phyloP scores from a whole-genome alignment of 1,140 invertebrate genomes.

The Ceratosolen solmsi region DNA sequence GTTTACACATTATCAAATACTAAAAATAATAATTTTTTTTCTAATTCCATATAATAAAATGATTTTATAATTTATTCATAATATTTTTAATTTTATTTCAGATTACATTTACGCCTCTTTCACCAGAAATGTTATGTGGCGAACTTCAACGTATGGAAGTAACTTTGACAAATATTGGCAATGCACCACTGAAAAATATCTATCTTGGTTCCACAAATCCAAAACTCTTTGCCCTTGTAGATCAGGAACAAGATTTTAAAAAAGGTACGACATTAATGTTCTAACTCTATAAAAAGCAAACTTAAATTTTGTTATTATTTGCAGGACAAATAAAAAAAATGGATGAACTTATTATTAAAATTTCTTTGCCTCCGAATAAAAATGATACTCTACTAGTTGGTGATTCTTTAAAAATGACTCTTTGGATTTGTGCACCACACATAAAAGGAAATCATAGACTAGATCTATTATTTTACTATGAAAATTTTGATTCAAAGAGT shows the following conservation, averaged over 20 bases:
- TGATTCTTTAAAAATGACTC: constrained; percentile 74
- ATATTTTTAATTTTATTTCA: constrained; percentile 60
- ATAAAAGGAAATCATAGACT: constrained; percentile 77
- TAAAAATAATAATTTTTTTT: not conserved
- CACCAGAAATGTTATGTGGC: constrained; percentile 80
- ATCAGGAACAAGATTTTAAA: constrained; percentile 64
- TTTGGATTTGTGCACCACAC: constrained; percentile 82
- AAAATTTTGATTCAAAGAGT: constrained; percentile 73
- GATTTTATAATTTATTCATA: not conserved
- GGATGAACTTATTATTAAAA: constrained; percentile 73
- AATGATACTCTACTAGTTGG: constrained; percentile 74
- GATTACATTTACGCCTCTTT: constrained; percentile 82
- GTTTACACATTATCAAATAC: constrained; percentile 64
- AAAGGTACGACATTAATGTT: constrained; percentile 61
- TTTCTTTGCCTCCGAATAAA: constrained; percentile 64
- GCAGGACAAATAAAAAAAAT: constrained; percentile 70
- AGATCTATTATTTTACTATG: constrained; percentile 84
- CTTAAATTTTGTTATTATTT: constrained; percentile 46
- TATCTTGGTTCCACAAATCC: constrained; percentile 81
- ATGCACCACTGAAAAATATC: constrained; percentile 78
- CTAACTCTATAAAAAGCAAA: not conserved
- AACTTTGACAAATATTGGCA: constrained; percentile 81
- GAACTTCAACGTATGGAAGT: constrained; percentile 81
- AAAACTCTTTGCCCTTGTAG: constrained; percentile 78
- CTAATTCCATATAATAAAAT: constrained; percentile 10